Evolutionary conservation across 1,140 invertebrate genomes (phyloP), one percentile per base, ranked within the genome.

Genomic region (Drosophila nigromelanica): DNA sequence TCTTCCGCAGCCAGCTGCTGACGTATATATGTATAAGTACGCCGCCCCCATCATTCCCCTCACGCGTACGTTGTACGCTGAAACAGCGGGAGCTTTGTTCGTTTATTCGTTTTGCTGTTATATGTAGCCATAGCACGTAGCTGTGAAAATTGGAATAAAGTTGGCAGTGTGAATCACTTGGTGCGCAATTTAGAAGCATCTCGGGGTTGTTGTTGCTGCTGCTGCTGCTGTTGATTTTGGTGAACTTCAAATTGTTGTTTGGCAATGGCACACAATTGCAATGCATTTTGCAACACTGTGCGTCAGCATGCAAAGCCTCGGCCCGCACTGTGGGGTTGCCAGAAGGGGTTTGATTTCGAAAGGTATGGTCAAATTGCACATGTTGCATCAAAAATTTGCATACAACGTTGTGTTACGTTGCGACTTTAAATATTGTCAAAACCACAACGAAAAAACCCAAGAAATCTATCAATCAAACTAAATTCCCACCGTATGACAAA

Each of bases 161-260:
- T 78, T 67, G 73, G n/a, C 18, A 61, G 70, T 47, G 67, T 86
- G 81, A 86, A 75, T 86, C 82, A 86, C 75, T 35, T 35, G 47
- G 37, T 50, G 70, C 40, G 59, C 64, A 68, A 55, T 73, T 67
- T 52, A 61, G 63, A 35, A 47, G 21, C 42, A 35, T 45, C 62
- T 27, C 12, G 15, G 7, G 7, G 3, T 47, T 45, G 27, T 52
- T 54, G 37, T 58, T 58, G 37, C 21, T 69, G 35, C 18, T 2
- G 35, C 18, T 2, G 18, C 21, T 24, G 21, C 3, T 60, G 55
- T 60, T 45, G 27, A 27, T 74, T 66, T 43, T 33, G 48, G 47
- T 77, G 66, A 77, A 81, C 74, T 80, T 81, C 52, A 85, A 77
- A 69, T 70, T 51, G 73, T 69, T 77, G 81, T 69, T 83, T 76